Conservation (phyloP, 2,113 vertebrate genomes). For the Taxidea taxus region DNA sequence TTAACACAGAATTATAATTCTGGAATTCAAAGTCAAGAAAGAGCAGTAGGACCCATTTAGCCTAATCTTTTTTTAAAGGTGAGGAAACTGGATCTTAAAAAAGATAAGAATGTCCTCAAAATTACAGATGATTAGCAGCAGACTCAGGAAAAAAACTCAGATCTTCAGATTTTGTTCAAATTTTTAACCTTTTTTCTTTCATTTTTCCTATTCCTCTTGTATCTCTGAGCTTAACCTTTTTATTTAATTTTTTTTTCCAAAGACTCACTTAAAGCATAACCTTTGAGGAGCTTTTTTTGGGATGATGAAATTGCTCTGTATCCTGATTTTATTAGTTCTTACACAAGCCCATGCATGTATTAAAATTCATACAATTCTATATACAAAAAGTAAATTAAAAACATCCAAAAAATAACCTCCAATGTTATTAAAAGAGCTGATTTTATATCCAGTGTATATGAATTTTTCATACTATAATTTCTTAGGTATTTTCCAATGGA, state of each 20-base stretch:
- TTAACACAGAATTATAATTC: neutral
- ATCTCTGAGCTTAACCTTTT: neutral
- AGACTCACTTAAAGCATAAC: neutral
- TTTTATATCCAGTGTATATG: neutral
- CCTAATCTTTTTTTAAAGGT: neutral
- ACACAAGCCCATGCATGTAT: neutral
- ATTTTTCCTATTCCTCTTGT: neutral
- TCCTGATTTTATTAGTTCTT: neutral
- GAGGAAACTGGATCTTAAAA: neutral
- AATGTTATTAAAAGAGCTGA: neutral
- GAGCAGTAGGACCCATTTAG: neutral
- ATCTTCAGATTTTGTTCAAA: neutral
- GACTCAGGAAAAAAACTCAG: neutral
- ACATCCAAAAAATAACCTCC: neutral
- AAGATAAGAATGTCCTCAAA: neutral
- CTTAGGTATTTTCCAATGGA: neutral
- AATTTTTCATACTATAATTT: slow-evolving; percentile 14
- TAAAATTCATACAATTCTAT: neutral
- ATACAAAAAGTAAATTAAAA: slow-evolving; percentile 32
- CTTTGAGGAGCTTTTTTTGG: neutral
- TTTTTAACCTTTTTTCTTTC: neutral
- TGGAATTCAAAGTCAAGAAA: neutral
- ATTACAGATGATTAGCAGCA: neutral
- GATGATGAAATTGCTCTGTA: neutral
- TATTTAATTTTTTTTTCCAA: neutral